Evolutionary conservation across 2,888 invertebrate genomes (phyloP), one percentile per base, ranked within the genome.

Genomic region (Chirona hameri): DNA sequence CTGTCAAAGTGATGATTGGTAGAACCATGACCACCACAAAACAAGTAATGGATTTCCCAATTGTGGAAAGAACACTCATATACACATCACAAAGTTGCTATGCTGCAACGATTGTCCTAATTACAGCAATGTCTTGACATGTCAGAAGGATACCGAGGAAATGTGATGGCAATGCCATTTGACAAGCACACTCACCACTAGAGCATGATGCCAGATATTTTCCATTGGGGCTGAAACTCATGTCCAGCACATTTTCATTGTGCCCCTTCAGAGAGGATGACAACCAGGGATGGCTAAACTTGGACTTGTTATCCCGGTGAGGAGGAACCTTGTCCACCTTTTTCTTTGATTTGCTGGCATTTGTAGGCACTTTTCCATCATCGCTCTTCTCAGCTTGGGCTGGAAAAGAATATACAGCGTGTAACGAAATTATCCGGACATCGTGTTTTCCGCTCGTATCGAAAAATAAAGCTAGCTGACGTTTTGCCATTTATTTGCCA

Each of bases 201-300:
- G 93, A 93, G 87, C 94, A 93, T 84, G 94, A 93, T 84, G 94
- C 94, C 87, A 96, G 90, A 87, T 92, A 95, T 89, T 95, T 96
- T 85, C 94, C 95, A 89, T 95, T 95, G 84, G 93, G 91, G 85
- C 95, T 94, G 88, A 94, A 93, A 87, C 94, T 94, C 88, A 95
- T 91, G 86, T 93, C 92, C 31, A 93, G 89, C 80, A 96, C 92
- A 21, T 90, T 90, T 55, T 92, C 92, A 0, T 93, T 92, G 88
- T 96, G 96, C 24, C 95, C 95, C 88, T 95, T 96, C 86, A 96
- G 90, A 83, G 93, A 92, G 84, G 93, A 92, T 55, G 93, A 89
- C 85, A 95, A 90, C 95, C 95, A 96, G n/a, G 92, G 91, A 87
- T 95, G 94, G n/a, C 88, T 88, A 89, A 91, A 93, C 88, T 85